These are phyloP conservation scores for Probosciger aterrimus DNA, from an alignment of 2,113 vertebrate species.

Conservation along the genomic window DNA sequence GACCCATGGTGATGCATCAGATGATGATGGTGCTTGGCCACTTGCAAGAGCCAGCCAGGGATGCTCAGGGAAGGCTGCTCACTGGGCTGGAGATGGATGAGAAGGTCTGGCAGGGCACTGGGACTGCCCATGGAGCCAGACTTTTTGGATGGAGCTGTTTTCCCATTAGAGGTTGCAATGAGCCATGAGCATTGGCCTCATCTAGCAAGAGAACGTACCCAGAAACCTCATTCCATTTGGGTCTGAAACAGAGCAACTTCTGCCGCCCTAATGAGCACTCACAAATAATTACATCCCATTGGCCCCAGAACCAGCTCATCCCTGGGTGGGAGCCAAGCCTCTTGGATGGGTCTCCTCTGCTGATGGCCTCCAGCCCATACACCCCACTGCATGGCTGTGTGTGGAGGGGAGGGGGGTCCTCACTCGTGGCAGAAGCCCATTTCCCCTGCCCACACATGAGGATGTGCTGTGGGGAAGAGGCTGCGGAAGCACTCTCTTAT, in stretches of 20 bases:
- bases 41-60: neutral
- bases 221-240: neutral
- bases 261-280: neutral
- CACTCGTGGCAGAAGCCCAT: fast-evolving
- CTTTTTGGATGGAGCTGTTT: neutral
- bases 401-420: neutral
- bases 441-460: fast-evolving
- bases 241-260: neutral
- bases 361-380: fast-evolving
- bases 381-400: fast-evolving
- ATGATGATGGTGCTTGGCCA: fast-evolving
- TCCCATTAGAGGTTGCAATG: neutral
- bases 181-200: neutral
- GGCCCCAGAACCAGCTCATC: neutral
- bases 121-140: neutral
- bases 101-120: neutral
- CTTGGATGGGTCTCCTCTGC: neutral
- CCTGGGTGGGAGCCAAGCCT: neutral
- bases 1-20: neutral
- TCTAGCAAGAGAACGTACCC: neutral
- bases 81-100: neutral
- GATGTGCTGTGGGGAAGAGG: fast-evolving
- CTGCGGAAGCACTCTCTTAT: neutral
- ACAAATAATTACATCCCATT: neutral
- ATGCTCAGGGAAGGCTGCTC: fast-evolving